These are phyloP conservation scores for Plecotus auritus DNA, from an alignment of 2,113 vertebrate species.

Conservation along the genomic window DNA sequence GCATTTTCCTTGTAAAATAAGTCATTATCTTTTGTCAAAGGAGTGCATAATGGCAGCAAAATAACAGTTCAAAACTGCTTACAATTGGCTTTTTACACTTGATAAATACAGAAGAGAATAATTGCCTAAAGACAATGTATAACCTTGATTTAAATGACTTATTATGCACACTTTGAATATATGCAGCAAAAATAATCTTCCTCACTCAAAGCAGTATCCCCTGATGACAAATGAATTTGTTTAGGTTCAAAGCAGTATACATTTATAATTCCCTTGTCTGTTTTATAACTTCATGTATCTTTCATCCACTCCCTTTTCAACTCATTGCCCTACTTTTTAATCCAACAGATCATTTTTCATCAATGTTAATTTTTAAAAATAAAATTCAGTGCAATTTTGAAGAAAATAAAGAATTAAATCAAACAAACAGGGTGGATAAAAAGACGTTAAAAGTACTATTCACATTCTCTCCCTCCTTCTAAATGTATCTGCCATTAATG, in stretches of 20 bases:
- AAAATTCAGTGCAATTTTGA: constrained; percentile 1
- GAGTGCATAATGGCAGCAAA: constrained; percentile 77
- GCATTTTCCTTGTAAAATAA: constrained; percentile 75
- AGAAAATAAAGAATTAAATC: constrained; percentile 21
- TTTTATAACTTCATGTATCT: constrained; percentile 58
- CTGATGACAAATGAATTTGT: constrained; percentile 75
- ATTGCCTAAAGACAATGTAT: constrained; percentile 77
- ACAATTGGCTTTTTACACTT: constrained; percentile 76
- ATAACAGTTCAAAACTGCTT: constrained; percentile 75
- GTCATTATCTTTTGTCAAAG: constrained; percentile 77
- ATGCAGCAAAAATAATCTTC: constrained; percentile 58
- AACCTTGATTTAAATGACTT: constrained; percentile 79
- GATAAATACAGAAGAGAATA: constrained; percentile 76
- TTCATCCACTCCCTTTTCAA: constrained; percentile 29
- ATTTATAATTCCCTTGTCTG: constrained; percentile 67
- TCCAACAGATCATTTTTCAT: constrained; percentile 55
- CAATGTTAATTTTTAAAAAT: constrained; percentile 20
- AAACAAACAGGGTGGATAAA: background rate
- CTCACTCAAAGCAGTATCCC: constrained; percentile 50
- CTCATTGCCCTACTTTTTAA: constrained; percentile 54
- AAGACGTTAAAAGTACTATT: background rate
- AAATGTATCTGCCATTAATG: background rate
- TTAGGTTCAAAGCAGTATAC: constrained; percentile 58
- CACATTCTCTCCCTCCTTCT: background rate
- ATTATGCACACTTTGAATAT: constrained; percentile 60